These are phyloP conservation scores for Dolichallabes microphthalmus DNA, from an alignment of 2,113 vertebrate species.

Conservation along the genomic window DNA sequence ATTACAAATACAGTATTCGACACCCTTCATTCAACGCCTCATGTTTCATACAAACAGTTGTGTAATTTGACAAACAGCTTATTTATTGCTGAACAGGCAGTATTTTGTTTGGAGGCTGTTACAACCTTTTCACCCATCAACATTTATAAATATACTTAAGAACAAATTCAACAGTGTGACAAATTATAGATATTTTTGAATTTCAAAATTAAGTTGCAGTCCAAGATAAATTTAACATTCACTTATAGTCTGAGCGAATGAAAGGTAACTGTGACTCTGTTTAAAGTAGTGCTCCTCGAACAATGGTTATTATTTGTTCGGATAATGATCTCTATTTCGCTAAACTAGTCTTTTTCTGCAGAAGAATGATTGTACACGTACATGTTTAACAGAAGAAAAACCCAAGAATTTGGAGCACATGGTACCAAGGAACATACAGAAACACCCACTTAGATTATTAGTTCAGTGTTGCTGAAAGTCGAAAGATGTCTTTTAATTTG, in stretches of 20 bases:
- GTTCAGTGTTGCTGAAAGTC: no score
- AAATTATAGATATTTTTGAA: no score
- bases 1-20: neutral
- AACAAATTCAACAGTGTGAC: neutral
- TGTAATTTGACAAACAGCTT: neutral
- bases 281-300: neutral
- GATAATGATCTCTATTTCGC: no score
- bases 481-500: no score
- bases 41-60: neutral
- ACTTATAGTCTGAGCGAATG: neutral
- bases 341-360: no score
- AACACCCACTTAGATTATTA: no score
- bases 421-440: no score
- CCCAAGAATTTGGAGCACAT: no score
- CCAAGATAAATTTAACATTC: neutral
- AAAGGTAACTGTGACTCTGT: neutral
- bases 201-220: neutral
- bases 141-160: neutral
- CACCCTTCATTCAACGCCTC: neutral
- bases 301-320: neutral
- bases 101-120: constrained; percentile 8
- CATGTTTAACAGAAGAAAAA: no score
- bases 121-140: neutral
- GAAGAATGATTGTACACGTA: no score
- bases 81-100: neutral